Evolutionary conservation across 2,888 invertebrate species (phyloP).

Genomic region (Hydrotaea diabolus): DNA sequence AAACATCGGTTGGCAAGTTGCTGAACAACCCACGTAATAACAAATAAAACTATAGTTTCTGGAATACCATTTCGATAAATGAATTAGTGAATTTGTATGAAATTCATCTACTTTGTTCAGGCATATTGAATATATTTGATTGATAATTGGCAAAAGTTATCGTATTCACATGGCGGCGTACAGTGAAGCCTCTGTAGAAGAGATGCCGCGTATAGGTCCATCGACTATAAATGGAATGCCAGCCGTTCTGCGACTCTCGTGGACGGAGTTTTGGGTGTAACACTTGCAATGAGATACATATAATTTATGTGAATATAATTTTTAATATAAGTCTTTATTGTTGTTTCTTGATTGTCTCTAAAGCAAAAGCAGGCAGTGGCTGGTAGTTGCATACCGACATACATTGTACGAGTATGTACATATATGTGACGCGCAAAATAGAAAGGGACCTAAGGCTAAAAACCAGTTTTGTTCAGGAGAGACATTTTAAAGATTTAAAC

Average conservation of each 20-base stretch:
- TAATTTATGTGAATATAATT: slow-evolving; percentile 32
- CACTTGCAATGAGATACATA: slow-evolving; percentile 10
- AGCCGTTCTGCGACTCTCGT: slow-evolving; percentile 8
- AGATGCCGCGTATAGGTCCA: not conserved
- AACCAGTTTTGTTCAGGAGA: too few relatives aligned
- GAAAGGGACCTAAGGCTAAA: too few relatives aligned
- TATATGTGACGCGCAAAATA: too few relatives aligned
- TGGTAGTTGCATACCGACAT: not conserved
- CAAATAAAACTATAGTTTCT: too few relatives aligned
- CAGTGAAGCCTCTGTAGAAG: not conserved
- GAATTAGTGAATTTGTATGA: not conserved
- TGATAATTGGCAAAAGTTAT: not conserved
- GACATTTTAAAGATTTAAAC: too few relatives aligned
- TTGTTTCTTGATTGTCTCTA: not conserved
- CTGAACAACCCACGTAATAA: too few relatives aligned
- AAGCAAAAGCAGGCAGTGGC: not conserved
- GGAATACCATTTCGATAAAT: not conserved
- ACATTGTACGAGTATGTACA: not conserved
- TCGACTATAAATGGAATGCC: not conserved
- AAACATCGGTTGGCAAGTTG: too few relatives aligned
- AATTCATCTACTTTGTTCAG: not conserved
- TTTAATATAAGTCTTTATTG: not conserved
- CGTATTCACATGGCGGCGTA: not conserved
- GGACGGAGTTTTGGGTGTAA: slow-evolving; percentile 4
- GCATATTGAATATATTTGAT: too few relatives aligned